A percentile compares a stretch with the other conserved stretches of the same genome.
These are phyloP conservation scores for Pseudomyrmex pallidus DNA, from an alignment of 1,140 invertebrate species.

Conservation along the genomic window DNA sequence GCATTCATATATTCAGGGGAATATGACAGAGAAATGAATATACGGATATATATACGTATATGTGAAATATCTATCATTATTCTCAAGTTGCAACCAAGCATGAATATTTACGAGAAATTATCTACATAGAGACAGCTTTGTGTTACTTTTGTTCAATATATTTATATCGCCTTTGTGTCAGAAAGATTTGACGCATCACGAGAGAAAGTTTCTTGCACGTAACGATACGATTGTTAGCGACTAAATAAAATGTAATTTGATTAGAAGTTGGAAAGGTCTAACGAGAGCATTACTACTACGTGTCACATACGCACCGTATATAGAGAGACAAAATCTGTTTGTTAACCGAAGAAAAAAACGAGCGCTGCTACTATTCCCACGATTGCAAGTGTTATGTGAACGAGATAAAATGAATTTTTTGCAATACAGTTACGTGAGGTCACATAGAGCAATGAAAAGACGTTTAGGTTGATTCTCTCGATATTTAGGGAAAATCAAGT, in stretches of 20 bases:
- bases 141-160: slow-evolving; percentile 67
- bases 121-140: slow-evolving; percentile 55
- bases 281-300: slow-evolving; percentile 48
- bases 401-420: slow-evolving; percentile 18
- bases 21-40: slow-evolving; percentile 48
- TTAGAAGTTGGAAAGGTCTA: slow-evolving; percentile 75
- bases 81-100: slow-evolving; percentile 29
- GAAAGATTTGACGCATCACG: slow-evolving; percentile 39
- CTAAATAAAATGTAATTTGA: slow-evolving; percentile 42
- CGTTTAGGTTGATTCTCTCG: slow-evolving; percentile 61
- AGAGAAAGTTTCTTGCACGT: slow-evolving; percentile 45
- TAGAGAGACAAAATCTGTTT: slow-evolving; percentile 44
- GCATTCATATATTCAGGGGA: slow-evolving; percentile 54
- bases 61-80: slow-evolving; percentile 23
- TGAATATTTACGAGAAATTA: slow-evolving; percentile 48
- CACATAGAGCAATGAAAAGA: slow-evolving; percentile 34
- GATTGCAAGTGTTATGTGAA: slow-evolving; percentile 38
- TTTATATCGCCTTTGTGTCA: slow-evolving; percentile 42
- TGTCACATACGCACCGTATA: neutral
- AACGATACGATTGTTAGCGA: slow-evolving; percentile 30
- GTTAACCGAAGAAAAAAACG: slow-evolving; percentile 61
- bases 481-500: slow-evolving; percentile 67
- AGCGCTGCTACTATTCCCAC: slow-evolving; percentile 58
- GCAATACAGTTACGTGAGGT: slow-evolving; percentile 34
- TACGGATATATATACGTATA: slow-evolving; percentile 46